These are phyloP conservation scores for Monoplex corrugatus DNA, from an alignment of 2,888 invertebrate genomes.

Conservation along the genomic window DNA sequence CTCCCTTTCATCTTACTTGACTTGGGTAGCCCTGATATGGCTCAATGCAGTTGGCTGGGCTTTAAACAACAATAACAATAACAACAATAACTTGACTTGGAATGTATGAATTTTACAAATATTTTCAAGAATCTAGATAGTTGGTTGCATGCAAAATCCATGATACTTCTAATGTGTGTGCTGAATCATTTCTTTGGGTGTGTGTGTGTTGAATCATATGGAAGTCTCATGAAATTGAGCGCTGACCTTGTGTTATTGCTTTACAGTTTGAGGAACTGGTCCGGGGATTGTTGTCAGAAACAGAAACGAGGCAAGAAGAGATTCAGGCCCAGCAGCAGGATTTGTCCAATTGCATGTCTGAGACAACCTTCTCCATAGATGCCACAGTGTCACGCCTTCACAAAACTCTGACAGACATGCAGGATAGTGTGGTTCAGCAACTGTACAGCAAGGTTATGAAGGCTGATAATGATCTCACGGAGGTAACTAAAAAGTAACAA, in stretches of 20 bases:
- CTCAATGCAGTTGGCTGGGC: no score
- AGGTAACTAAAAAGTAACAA: neutral
- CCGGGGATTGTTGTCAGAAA: conserved; percentile 19
- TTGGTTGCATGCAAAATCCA: no score
- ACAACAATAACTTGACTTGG: no score
- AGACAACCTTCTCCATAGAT: neutral
- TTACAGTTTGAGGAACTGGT: conserved; percentile 25
- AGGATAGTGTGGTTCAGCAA: neutral
- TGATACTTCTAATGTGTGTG: no score
- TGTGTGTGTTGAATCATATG: no score
- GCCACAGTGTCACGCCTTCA: conserved; percentile 11
- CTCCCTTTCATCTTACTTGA: no score
- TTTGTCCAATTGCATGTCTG: neutral
- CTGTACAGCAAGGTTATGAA: neutral
- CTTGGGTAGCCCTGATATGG: no score
- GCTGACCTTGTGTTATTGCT: neutral
- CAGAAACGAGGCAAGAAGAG: conserved; percentile 6
- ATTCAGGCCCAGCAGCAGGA: conserved; percentile 19
- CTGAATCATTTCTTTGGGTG: no score
- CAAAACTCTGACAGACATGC: conserved; percentile 8
- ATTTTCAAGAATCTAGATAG: no score
- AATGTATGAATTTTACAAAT: no score
- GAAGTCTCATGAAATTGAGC: no score
- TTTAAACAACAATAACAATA: no score
- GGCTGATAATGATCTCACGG: neutral